Evolutionary conservation across 2,113 vertebrate species (phyloP), one percentile per base, ranked within the genome.

Genomic region (Gadus chalcogrammus): DNA sequence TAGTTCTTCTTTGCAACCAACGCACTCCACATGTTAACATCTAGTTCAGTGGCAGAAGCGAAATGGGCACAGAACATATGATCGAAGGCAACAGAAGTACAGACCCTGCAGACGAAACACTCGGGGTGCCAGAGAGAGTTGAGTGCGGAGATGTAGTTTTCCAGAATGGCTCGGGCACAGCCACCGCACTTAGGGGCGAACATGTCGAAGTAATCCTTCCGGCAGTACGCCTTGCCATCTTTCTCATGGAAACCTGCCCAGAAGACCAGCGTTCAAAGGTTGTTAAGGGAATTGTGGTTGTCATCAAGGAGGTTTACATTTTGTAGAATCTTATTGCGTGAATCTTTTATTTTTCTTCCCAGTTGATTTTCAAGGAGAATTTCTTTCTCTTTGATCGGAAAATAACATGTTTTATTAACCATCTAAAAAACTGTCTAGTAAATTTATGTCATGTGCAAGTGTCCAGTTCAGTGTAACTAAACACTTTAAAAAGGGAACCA

Each of bases 191-290:
- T 99, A 2, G 97, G 97, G 1, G 97, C 97, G 55, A 99, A 99
- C 94, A 99, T 97, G 79, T 99, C 97, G 1, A 99, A 99, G 91
- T 99, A 99, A 88, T 99, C 97, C 87, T 98, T 99, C 83, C 96
- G 94, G 84, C 97, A 99, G 69, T 95, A 99, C 0, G 97, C 97
- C 78, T 99, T 99, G 70, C 97, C 97, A 0, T 99, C 97, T 75
- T 98, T 97, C 92, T 99, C 97, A 1, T 99, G 97, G 84, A 99
- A 99, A 28, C 97, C 97, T 99, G 65, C 22, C 52, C 9, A 5
- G 65, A 7, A 65, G 35, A 75, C 11, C 15, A 55, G 38, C 31
- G 42, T 48, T 12, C 42, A 48, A 48, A 9, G 42, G 8, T 48
- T 48, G 42, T 48, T 12, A 48, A 15, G 16, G 61, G 15, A 63